These are phyloP conservation scores for Manduca sexta DNA, from an alignment of 1,140 invertebrate genomes.

Conservation along the genomic window DNA sequence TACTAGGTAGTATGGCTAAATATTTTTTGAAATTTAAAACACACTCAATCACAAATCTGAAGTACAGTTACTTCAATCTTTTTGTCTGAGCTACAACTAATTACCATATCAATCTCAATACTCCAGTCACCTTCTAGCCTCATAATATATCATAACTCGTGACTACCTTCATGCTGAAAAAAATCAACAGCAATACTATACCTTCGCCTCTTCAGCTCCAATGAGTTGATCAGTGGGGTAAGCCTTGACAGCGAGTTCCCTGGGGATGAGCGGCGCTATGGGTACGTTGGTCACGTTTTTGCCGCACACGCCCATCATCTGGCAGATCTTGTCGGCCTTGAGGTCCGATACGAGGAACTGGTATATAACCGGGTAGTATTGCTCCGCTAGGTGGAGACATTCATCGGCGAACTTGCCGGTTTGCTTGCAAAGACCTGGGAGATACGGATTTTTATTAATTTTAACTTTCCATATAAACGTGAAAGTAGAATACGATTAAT, in stretches of 20 bases:
- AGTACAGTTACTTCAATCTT: too few relatives aligned
- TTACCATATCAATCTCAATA: too few relatives aligned
- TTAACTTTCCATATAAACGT: background rate
- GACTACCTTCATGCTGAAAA: background rate
- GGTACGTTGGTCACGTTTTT: constrained; percentile 43
- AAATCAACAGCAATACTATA: background rate
- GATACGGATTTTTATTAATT: background rate
- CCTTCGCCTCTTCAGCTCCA: constrained; percentile 48
- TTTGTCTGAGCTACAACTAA: too few relatives aligned
- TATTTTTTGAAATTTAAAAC: too few relatives aligned
- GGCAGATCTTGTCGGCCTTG: constrained; percentile 80
- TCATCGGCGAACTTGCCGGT: constrained; percentile 79
- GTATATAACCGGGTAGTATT: constrained; percentile 86
- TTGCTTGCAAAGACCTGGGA: constrained; percentile 83
- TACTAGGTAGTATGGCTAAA: too few relatives aligned
- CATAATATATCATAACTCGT: too few relatives aligned
- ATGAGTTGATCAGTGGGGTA: constrained; percentile 25
- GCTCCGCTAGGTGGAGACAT: constrained; percentile 81
- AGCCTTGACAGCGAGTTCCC: constrained; percentile 54
- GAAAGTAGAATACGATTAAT: background rate
- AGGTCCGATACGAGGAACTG: constrained; percentile 80
- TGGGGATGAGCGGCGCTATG: constrained; percentile 74
- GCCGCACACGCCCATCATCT: constrained; percentile 81
- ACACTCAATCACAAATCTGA: too few relatives aligned
- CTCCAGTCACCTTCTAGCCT: too few relatives aligned